A percentile compares a stretch with the other conserved stretches of the same genome.
Evolutionary conservation across 1,140 invertebrate genomes (phyloP).

Genomic region (Caerostris extrusa): DNA sequence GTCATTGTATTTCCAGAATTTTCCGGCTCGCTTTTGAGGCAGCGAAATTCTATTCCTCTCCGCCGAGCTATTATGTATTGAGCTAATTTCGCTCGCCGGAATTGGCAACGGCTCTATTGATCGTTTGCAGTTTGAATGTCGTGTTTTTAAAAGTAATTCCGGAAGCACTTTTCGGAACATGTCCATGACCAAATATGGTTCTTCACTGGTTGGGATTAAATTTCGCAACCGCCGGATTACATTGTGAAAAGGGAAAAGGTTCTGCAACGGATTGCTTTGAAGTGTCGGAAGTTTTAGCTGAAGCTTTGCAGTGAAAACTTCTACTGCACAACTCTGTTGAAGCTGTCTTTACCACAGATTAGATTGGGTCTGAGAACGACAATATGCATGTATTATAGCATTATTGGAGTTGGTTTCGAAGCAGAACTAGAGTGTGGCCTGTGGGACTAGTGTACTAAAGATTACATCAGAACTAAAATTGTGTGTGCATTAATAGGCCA

Average conservation of each 20-base stretch:
- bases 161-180: neutral
- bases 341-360: neutral
- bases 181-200: neutral
- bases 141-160: slow-evolving; percentile 34
- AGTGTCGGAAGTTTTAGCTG: neutral
- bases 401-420: neutral
- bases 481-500: neutral
- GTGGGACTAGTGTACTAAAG: neutral
- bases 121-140: neutral
- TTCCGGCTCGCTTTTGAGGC: slow-evolving; percentile 50
- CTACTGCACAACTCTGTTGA: neutral
- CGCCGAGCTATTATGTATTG: slow-evolving; percentile 19
- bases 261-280: slow-evolving; percentile 21
- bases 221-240: neutral
- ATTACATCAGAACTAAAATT: neutral
- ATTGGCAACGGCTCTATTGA: slow-evolving; percentile 39
- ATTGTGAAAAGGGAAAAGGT: neutral
- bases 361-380: neutral
- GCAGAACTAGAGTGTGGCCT: neutral
- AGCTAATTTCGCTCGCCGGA: slow-evolving; percentile 26
- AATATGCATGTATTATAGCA: too few species aligned
- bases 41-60: slow-evolving; percentile 41
- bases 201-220: neutral
- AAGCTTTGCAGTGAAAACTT: neutral
- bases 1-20: slow-evolving; percentile 70